Percentiles rank a stretch among this genome's conserved stretches.
These are phyloP conservation scores for Pseudorasbora parva DNA, from an alignment of 2,113 vertebrate species.

Conservation along the genomic window DNA sequence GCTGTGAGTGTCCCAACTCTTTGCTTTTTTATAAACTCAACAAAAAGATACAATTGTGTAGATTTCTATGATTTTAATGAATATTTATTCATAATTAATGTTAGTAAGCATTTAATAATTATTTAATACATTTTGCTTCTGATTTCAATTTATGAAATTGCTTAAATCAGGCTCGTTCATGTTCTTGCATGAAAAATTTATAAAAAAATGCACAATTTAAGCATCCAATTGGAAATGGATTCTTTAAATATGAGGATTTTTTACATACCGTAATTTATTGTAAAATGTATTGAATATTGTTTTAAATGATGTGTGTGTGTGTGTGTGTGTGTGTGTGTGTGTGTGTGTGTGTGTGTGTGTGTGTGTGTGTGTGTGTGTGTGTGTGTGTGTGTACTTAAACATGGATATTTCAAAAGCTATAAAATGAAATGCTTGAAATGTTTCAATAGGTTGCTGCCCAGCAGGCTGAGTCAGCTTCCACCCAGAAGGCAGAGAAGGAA, in stretches of 20 bases:
- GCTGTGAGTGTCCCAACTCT: constrained; percentile 68
- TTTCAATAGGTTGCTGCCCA: constrained; percentile 80
- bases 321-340: no score
- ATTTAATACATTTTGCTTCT: background rate
- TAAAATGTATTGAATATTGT: no score
- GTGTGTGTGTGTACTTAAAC: no score
- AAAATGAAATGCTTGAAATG: background rate
- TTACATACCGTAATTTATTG: no score
- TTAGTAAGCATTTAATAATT: background rate
- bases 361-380: no score
- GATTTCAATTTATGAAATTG: background rate
- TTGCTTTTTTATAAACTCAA: background rate
- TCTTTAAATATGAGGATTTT: no score
- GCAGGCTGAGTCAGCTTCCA: constrained; percentile 82
- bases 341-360: no score
- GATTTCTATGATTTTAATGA: background rate
- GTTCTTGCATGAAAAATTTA: background rate
- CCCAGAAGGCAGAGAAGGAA: constrained; percentile 86
- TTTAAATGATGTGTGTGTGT: no score
- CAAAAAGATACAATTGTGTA: background rate
- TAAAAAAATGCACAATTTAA: no score
- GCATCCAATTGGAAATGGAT: no score
- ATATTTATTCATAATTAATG: background rate
- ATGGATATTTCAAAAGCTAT: background rate
- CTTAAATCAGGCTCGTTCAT: background rate